Conservation (phyloP, 2,797 vertebrate genomes). For the Geotrypetes seraphini region DNA sequence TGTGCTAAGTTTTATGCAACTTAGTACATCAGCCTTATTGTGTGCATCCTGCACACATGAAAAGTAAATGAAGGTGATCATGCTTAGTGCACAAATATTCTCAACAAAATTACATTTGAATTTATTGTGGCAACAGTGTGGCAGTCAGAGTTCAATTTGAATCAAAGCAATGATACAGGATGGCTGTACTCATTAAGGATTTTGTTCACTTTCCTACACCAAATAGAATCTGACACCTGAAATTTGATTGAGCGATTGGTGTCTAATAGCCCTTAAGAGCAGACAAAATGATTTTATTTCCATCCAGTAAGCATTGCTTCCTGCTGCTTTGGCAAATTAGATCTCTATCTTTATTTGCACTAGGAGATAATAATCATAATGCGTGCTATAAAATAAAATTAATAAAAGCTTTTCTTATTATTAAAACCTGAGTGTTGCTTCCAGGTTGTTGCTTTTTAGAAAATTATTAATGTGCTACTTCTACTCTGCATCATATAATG, state of each 20-base stretch:
- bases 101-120: too few species aligned
- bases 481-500: not conserved
- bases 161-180: conserved; percentile 9
- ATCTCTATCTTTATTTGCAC: conserved; percentile 11
- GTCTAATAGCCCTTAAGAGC: not conserved
- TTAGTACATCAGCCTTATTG: too few species aligned
- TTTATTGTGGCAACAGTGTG: too few species aligned
- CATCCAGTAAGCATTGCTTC: not conserved
- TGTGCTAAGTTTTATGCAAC: too few species aligned
- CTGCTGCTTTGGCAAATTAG: conserved; percentile 9
- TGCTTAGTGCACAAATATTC: too few species aligned
- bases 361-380: conserved; percentile 10
- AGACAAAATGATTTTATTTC: conserved; percentile 11
- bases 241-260: conserved; percentile 5
- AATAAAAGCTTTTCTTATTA: not conserved
- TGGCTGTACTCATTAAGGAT: not conserved
- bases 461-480: conserved; percentile 17
- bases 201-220: conserved; percentile 2
- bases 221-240: conserved; percentile 1
- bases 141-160: too few species aligned
- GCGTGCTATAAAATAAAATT: too few species aligned
- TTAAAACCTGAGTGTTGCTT: not conserved
- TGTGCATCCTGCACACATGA: too few species aligned
- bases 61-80: too few species aligned
- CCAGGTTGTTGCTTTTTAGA: conserved; percentile 5